Base-by-base conservation (phyloP, 2,888 invertebrate species). In the Iselma pallidipennis region DNA sequence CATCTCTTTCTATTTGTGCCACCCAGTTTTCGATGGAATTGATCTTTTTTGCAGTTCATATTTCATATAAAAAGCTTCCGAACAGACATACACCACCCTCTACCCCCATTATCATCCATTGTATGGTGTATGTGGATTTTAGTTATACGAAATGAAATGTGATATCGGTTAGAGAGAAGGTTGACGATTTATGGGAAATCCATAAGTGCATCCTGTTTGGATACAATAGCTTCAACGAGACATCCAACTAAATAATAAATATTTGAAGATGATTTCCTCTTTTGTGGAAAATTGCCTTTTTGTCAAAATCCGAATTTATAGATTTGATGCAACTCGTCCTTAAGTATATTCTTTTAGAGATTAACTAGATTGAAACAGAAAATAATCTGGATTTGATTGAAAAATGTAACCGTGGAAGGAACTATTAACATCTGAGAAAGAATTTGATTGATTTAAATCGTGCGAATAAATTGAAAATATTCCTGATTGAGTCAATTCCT, bases 11-110 rank as follows among this genome's bases (percentile, higher is more conserved):
- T 62, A 50, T 63, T 60, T 58, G 53, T 58, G 54, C 54, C 49
- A 55, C 50, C 60, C 59, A 50, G 56, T 54, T 60, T 60, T 48
- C 19, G 29, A 49, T 50, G 55, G 50, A 61, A 66, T 66, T 65
- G 67, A 65, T 65, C 66, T 66, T 68, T 57, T 68, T 70, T 66
- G 60, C 63, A 65, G 67, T 69, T 71, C 68, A 68, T 65, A 69
- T 66, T 66, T 70, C 63, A 66, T 59, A 50, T 45, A 51, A 61
- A 45, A 57, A 53, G 29, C 33, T 23, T 48, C 10, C 21, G 48
- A 25, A 28, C 51, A 12, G n/a, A 12, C 14, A n/a, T 9, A 28
- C 26, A 28, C 49, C 4, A 16, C 49, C 6, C 19, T 2, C 7
- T 10, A 29, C 10, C 58, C 51, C 50, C n/a, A n/a, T n/a, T n/a